Conservation (phyloP, 2,888 invertebrate species). For the Deroplatys truncata region DNA sequence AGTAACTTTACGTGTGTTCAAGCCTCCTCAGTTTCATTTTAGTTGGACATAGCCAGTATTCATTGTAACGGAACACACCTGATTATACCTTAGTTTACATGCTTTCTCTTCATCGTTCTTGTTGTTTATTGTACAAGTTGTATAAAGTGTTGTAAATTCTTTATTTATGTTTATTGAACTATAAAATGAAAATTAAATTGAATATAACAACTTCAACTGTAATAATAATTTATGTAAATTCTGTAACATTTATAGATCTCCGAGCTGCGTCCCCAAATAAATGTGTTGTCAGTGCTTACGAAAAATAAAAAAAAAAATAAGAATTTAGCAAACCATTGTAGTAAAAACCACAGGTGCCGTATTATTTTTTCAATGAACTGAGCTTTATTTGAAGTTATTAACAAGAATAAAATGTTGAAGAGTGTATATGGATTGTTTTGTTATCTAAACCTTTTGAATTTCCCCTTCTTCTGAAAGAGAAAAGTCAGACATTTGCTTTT, state of each 20-base stretch:
- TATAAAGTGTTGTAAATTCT: slow-evolving; percentile 30
- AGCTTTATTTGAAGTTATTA: background rate
- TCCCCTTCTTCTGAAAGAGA: background rate
- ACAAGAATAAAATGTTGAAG: background rate
- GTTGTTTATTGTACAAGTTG: slow-evolving; percentile 23
- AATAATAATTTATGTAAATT: slow-evolving; percentile 24
- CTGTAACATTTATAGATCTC: background rate
- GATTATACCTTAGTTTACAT: background rate
- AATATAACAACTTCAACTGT: background rate
- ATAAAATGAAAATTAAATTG: slow-evolving; percentile 1
- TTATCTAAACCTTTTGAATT: background rate
- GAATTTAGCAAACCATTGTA: background rate
- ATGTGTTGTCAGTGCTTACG: background rate
- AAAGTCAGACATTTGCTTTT: no score
- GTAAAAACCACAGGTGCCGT: background rate
- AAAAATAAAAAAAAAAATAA: background rate
- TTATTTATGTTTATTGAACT: slow-evolving; percentile 26
- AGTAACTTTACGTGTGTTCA: no score
- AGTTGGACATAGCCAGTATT: no score
- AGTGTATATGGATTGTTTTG: background rate
- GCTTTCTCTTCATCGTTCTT: slow-evolving; percentile 8
- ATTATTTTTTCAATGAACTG: background rate
- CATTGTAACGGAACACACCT: background rate
- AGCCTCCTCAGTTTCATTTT: no score
- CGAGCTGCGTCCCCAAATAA: background rate